Base-by-base conservation (phyloP, 1,140 invertebrate species). In the Chionoecetes opilio region DNA sequence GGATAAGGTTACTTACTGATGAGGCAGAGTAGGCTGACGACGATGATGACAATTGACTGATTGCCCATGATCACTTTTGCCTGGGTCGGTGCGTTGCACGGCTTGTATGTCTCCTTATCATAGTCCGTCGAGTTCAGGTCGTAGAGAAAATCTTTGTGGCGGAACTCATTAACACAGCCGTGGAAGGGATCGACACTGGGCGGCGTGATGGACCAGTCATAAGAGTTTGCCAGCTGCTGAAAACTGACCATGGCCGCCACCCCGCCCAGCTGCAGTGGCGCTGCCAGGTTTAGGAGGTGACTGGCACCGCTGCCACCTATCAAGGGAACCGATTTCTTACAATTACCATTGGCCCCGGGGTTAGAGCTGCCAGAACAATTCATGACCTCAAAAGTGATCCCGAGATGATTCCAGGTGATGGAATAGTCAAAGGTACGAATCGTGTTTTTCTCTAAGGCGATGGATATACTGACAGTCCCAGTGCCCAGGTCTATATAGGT, bases 401-500 rank as follows among this genome's bases (percentile, higher is more conserved):
- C 91, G 0, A 53, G n/a, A 5, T 90, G 89, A n/a, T 90, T 86
- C 95, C 95, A 96, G 14, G 93, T 32, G 8, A 96, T 63, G 9
- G 34, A 32, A 82, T 38, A 84, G 38, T 94, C 91, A 41, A 93
- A 91, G n/a, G 53, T 34, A 38, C 89, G 41, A 37, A 34, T 29
- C 1, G 9, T 86, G 26, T 86, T 93, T 1, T 82, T 8, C 82
- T 98, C 98, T 0, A 98, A 98, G 97, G 99, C 98, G 0, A 99
- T 98, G 96, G 98, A 97, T 14, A 99, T 97, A 97, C 99, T 98
- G 93, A 99, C 97, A 0, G 98, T 99, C 87, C 99, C 99, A 0
- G 99, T 99, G 2, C 99, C 99, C 97, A 99, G 99, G 97, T 99
- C 99, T 90, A 99, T 99, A 97, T 99, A 98, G 26, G 99, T 99